Evolutionary conservation across 2,888 invertebrate species (phyloP), one percentile per base, ranked within the genome.

Genomic region (Nomada ruficornis): DNA sequence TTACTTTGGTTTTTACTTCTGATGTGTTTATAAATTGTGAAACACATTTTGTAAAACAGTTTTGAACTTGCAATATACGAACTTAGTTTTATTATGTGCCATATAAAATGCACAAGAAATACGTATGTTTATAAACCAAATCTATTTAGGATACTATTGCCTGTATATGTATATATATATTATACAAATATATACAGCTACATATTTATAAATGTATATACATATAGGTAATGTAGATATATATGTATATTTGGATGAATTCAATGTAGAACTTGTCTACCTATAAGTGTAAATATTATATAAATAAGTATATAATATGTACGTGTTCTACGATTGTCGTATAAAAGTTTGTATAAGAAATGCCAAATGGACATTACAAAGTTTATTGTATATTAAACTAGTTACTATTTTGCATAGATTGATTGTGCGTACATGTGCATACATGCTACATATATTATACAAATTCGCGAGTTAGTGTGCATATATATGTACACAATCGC

Each of bases 321-420:
- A 36, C 80, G 73, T 78, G 80, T 77, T 85, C 65, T 80, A 69
- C 50, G 62, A 83, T 72, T 63, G 75, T 65, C 13, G 23, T 78
- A 62, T 78, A 77, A 77, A 76, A 86, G 64, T 77, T 86, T 86
- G 73, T 84, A 84, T 79, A 75, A 71, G 71, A 63, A 82, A 82
- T 82, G 78, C 74, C 79, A 75, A 84, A 74, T 71, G 68, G 67
- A 72, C 64, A 84, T 73, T 76, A 65, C 77, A 77, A 79, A 80
- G 62, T 78, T 80, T 82, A 79, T 85, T 86, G 80, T 86, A 86
- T 60, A 86, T 82, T 85, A 74, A 83, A 86, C 42, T 77, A 71
- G 69, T 73, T 83, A 77, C 69, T 62, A 80, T 74, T 74, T 80
- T 77, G 52, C 67, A 77, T 82, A 75, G 68, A 62, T 76, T 52